A percentile compares a stretch with the other conserved stretches of the same genome.
phyloP scores from a whole-genome alignment of 1,140 invertebrate species.

The Ceratina calcarata region DNA sequence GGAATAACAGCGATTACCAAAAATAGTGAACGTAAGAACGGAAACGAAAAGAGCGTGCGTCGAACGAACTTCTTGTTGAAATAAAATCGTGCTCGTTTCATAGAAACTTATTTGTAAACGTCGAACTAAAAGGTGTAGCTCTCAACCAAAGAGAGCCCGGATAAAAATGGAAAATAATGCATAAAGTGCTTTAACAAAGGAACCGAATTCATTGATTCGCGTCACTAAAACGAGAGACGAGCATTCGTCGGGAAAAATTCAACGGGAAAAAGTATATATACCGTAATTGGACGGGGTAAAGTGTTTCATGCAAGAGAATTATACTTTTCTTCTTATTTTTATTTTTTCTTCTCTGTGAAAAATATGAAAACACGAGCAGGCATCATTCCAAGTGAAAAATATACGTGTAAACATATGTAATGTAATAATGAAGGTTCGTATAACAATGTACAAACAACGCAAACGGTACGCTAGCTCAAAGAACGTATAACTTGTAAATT shows the following conservation, averaged over 20 bases:
- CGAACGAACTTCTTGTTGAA: not conserved
- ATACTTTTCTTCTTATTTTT: conserved; percentile 43
- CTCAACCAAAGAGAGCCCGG: too few relatives aligned
- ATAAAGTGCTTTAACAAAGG: conserved; percentile 5
- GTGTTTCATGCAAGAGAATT: conserved; percentile 49
- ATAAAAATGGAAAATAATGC: not conserved
- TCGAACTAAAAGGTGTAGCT: not conserved
- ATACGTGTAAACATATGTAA: conserved; percentile 36
- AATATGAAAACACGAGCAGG: conserved; percentile 58
- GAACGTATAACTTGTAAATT: conserved; percentile 6
- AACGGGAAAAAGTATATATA: conserved; percentile 42
- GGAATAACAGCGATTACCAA: conserved; percentile 11
- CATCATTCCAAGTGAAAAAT: conserved; percentile 64
- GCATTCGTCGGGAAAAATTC: conserved; percentile 24
- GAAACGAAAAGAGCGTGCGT: conserved; percentile 1
- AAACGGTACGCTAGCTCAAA: conserved; percentile 56
- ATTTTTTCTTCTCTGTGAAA: too few relatives aligned
- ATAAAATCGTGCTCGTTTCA: conserved; percentile 24
- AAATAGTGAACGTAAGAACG: not conserved
- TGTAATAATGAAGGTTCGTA: conserved; percentile 50
- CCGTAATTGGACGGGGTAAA: conserved; percentile 23
- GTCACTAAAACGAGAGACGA: conserved; percentile 1
- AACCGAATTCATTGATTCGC: not conserved
- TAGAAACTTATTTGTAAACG: not conserved
- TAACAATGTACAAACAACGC: conserved; percentile 60